Evolutionary conservation across 2,797 vertebrate species (phyloP).

Genomic region (Catostomus latipinnis): DNA sequence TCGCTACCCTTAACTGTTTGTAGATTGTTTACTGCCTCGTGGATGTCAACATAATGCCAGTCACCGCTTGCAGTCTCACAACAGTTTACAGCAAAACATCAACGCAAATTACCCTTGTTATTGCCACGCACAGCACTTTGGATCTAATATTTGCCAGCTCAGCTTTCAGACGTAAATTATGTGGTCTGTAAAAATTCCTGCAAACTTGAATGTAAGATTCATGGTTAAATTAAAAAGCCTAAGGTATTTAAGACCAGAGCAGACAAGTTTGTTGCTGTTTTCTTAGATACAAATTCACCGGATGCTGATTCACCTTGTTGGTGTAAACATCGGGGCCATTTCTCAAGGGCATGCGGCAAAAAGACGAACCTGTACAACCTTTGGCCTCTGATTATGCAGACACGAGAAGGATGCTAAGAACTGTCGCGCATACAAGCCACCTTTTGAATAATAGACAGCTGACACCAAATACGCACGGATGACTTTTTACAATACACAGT

Average conservation of each 20-base stretch:
- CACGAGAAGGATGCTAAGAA: conserved; percentile 52
- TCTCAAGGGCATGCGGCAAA: conserved; percentile 59
- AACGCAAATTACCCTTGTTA: conserved; percentile 73
- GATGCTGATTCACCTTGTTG: conserved; percentile 50
- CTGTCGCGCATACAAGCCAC: conserved; percentile 8
- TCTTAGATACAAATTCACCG: neutral
- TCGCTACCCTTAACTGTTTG: conserved; percentile 61
- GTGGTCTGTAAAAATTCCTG: conserved; percentile 58
- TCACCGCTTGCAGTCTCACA: conserved; percentile 65
- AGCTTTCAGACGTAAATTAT: conserved; percentile 65
- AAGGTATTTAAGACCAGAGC: conserved; percentile 54
- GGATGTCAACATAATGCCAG: conserved; percentile 61
- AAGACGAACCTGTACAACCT: conserved; percentile 35
- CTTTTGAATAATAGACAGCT: conserved; percentile 51
- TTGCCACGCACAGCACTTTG: conserved; percentile 55
- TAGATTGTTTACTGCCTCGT: conserved; percentile 59
- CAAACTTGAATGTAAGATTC: conserved; percentile 64
- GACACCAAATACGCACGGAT: conserved; percentile 20
- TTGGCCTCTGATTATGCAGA: conserved; percentile 57
- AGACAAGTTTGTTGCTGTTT: conserved; percentile 24
- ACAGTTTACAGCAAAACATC: conserved; percentile 72
- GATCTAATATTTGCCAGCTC: conserved; percentile 65
- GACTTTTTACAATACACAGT: neutral
- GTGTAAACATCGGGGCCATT: conserved; percentile 51
- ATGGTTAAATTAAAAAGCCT: conserved; percentile 63